Base-by-base conservation (phyloP, 1,140 invertebrate genomes). In the Bombus vancouverensis region DNA sequence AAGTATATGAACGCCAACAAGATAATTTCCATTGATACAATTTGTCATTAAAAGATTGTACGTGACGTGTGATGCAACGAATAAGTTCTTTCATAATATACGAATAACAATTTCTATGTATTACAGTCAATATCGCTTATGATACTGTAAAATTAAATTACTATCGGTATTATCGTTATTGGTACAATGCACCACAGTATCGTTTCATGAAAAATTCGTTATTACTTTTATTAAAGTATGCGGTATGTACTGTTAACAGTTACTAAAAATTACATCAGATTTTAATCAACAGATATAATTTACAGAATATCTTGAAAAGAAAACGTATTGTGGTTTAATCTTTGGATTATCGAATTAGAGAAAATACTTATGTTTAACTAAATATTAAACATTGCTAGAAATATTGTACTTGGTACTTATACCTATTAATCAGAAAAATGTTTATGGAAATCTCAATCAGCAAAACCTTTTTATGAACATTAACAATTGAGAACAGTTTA, bases 301-400 rank as follows among this genome's bases (percentile, higher is more conserved):
- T 80, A 85, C 76, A 85, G 22, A 68, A 72, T 72, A 80, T 72
- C 53, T 80, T 68, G 80, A 85, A 65, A 77, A 80, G 18, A 70
- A 77, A 76, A 57, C 66, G 25, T 79, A 72, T 84, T 84, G 83
- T 72, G 44, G 83, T 73, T 85, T 80, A 80, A 85, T 85, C 83
- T 85, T 85, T 85, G 83, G 83, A 85, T 80, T 85, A 85, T 80
- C 66, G 68, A 85, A 85, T 85, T 85, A 80, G 77, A 85, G 32
- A 80, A 47, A 71, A 79, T 72, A 44, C 53, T 85, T 85, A 84
- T n/a, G 22, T 72, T 85, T 73, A 85, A 62, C 39, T 80, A 85
- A 71, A 62, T 68, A 83, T 83, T 68, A 37, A 71, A 62, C 53
- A 65, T 37, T 80, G 53, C 42, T 80, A 62, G 1, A 71, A 39